Conservation (phyloP, 2,888 invertebrate species). For the Drosophila suboccidentalis region DNA sequence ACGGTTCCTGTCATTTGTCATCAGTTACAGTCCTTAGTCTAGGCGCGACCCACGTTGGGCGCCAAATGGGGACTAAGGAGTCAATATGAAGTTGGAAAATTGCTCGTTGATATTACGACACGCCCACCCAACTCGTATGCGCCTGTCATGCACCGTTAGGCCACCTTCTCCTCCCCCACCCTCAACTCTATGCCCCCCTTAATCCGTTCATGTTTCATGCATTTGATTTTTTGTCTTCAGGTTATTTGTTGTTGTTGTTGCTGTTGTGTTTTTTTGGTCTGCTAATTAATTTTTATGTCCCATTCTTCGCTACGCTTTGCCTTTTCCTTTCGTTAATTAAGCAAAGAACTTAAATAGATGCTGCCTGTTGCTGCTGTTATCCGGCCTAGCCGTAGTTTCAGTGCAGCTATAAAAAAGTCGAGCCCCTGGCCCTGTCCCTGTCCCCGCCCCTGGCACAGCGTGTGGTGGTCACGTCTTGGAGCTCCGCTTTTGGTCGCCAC, state of each 20-base stretch:
- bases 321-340: conserved; percentile 71
- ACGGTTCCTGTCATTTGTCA: conserved; percentile 2
- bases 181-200: neutral
- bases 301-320: conserved; percentile 71
- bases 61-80: conserved; percentile 6
- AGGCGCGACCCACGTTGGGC: conserved; percentile 27
- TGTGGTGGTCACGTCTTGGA: conserved; percentile 58
- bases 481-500: conserved; percentile 53
- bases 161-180: neutral
- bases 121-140: conserved; percentile 36
- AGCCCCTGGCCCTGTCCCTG: neutral
- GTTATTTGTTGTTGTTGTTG: conserved; percentile 17
- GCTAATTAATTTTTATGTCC: conserved; percentile 77
- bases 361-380: conserved; percentile 40
- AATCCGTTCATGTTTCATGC: conserved; percentile 5
- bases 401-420: conserved; percentile 19
- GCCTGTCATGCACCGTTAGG: conserved; percentile 22
- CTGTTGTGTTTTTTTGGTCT: conserved; percentile 44
- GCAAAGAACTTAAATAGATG: conserved; percentile 73
- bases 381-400: conserved; percentile 41
- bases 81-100: neutral
- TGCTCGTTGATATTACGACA: conserved; percentile 18
- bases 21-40: neutral
- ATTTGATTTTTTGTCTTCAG: neutral
- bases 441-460: conserved; percentile 46